Percentiles rank a stretch among this genome's conserved stretches.
Conservation (phyloP, 2,113 vertebrate species). For the Corynorhinus townsendii region DNA sequence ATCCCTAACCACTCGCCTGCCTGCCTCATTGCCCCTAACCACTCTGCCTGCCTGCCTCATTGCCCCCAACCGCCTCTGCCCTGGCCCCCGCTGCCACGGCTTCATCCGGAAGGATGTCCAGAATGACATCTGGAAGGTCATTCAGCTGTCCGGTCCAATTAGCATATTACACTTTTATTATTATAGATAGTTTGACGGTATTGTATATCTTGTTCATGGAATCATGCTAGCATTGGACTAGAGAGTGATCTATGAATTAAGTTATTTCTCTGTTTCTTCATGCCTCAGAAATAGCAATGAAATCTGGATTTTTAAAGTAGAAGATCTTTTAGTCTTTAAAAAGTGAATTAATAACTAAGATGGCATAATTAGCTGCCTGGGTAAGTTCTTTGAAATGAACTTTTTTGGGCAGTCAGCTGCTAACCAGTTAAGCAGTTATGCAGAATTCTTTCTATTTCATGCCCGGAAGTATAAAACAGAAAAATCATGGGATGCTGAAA, state of each 20-base stretch:
- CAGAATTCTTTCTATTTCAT: slow-evolving; percentile 60
- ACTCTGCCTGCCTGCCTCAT: too few species aligned
- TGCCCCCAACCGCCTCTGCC: too few species aligned
- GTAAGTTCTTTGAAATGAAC: not conserved
- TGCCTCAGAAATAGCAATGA: not conserved
- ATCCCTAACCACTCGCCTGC: rapidly evolving
- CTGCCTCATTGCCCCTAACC: too few species aligned
- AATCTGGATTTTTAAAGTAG: not conserved
- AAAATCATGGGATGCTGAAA: slow-evolving; percentile 74
- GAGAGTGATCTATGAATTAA: not conserved
- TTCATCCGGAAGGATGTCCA: too few species aligned
- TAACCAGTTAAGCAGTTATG: slow-evolving; percentile 57
- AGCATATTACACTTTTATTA: too few species aligned
- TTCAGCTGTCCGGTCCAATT: too few species aligned
- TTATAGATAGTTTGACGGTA: not conserved
- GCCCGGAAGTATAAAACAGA: slow-evolving; percentile 64
- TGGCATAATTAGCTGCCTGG: not conserved
- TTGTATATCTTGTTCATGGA: not conserved
- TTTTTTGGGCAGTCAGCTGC: not conserved
- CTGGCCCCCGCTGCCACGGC: too few species aligned
- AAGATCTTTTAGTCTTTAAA: not conserved
- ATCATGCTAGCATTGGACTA: not conserved
- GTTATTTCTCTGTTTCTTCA: not conserved
- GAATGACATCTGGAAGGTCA: too few species aligned
- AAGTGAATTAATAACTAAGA: not conserved